A percentile compares a stretch with the other conserved stretches of the same genome.
Evolutionary conservation across 2,888 invertebrate genomes (phyloP).

Genomic region (Dusona sp.): DNA sequence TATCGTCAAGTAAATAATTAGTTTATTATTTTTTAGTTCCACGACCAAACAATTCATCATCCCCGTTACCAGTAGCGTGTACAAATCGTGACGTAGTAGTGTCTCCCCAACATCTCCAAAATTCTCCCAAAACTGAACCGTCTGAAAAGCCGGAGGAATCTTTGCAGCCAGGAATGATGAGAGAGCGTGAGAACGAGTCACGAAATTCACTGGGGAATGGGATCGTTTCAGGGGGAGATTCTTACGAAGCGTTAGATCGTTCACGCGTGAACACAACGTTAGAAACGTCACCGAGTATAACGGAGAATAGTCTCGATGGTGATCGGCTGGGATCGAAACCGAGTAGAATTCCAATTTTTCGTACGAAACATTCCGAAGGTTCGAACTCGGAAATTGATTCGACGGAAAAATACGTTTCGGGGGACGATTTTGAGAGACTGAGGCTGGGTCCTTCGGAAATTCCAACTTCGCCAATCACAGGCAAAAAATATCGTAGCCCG

Average conservation of each 20-base stretch:
- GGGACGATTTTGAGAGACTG: constrained; percentile 73
- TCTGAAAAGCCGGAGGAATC: constrained; percentile 13
- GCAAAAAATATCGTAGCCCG: constrained; percentile 81
- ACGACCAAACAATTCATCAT: constrained; percentile 42
- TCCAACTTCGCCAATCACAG: constrained; percentile 81
- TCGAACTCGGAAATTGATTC: constrained; percentile 75
- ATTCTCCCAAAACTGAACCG: constrained; percentile 1
- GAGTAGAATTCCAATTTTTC: constrained; percentile 80
- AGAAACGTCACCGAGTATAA: constrained; percentile 23
- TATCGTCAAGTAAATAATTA: no score
- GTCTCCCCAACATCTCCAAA: constrained; percentile 12
- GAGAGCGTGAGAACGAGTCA: constrained; percentile 36
- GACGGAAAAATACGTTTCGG: constrained; percentile 72
- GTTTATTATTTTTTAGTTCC: constrained; percentile 16
- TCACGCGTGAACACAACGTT: neutral
- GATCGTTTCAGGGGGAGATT: constrained; percentile 26
- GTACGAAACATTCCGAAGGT: constrained; percentile 77
- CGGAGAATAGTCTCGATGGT: constrained; percentile 69
- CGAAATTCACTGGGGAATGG: constrained; percentile 54
- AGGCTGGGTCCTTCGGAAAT: constrained; percentile 69
- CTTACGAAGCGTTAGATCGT: constrained; percentile 45
- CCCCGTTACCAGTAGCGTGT: constrained; percentile 17
- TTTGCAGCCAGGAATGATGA: constrained; percentile 8
- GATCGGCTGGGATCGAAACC: constrained; percentile 76
- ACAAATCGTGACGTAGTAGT: constrained; percentile 24